Base-by-base conservation (phyloP, 1,140 invertebrate species). In the Helicoverpa zea region DNA sequence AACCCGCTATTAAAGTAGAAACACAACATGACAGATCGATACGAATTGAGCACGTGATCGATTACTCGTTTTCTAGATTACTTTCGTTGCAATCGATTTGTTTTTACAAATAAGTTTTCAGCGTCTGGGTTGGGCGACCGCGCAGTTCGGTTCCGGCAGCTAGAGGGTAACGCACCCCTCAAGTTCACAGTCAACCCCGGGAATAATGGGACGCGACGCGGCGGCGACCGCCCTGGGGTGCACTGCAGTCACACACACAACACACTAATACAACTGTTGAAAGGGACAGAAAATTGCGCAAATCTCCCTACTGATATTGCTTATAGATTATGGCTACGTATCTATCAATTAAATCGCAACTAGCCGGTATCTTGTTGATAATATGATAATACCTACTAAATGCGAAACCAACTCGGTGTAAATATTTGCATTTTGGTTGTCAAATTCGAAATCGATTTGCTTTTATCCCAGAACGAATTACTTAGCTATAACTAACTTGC, bases 91-190 rank as follows among this genome's bases (percentile, higher is more conserved):
- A 83, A 78, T 49, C 64, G 76, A 68, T 79, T 56, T 35, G 61
- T 78, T 29, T 30, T 16, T 43, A 49, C 58, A 43, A 64, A 64
- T 66, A 80, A 51, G 56, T 58, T 80, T 0, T 81, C 52, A 82
- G 64, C 52, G 77, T 80, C 82, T 82, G 85, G 80, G 87, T 90
- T 88, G 83, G 86, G 81, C 82, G 86, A 89, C 87, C 86, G 81
- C 78, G 70, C 13, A 63, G 83, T 30, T 79, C 78, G 63, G 75
- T 84, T 82, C 66, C 80, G 68, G 61, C 23, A 52, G 78, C 81
- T 63, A 87, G 89, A 88, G 91, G 91, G 90, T 92, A 91, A 90
- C 88, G 89, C 89, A 92, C 92, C 92, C 92, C 84, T 89, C 81
- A 82, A 82, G 75, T 82, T 82, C 76, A 83, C 81, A 84, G 89